A percentile compares a stretch with the other conserved stretches of the same genome.
Evolutionary conservation across 1,140 invertebrate species (phyloP).

Genomic region (Bombus cullumanus): DNA sequence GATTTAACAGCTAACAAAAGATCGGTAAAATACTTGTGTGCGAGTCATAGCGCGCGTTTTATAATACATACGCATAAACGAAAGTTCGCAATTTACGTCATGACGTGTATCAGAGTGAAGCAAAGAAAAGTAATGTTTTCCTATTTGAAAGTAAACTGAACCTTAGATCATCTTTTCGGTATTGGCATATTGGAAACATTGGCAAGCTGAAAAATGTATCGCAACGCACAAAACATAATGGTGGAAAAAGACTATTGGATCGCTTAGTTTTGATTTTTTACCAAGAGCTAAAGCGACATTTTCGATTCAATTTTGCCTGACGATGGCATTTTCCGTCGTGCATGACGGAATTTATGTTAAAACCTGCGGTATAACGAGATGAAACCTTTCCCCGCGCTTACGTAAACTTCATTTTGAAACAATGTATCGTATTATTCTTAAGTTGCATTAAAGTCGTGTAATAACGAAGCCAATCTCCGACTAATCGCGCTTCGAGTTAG

Average conservation of each 20-base stretch:
- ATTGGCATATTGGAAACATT: not conserved
- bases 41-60: not conserved
- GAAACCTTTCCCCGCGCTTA: slow-evolving; percentile 43
- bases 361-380: slow-evolving; percentile 31
- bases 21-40: not conserved
- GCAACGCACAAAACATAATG: not conserved
- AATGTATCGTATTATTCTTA: slow-evolving; percentile 24
- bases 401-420: slow-evolving; percentile 41
- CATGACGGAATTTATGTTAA: slow-evolving; percentile 40
- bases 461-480: not conserved
- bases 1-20: not conserved
- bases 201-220: not conserved
- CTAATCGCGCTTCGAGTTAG: too few relatives aligned
- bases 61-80: not conserved
- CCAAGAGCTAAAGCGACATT: not conserved
- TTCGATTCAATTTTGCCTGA: slow-evolving; percentile 24
- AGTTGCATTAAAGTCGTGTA: not conserved
- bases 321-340: not conserved
- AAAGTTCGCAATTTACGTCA: not conserved
- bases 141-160: not conserved
- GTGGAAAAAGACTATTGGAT: too few relatives aligned
- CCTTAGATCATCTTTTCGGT: not conserved
- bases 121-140: not conserved
- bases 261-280: not conserved
- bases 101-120: not conserved